phyloP scores from a whole-genome alignment of 2,888 invertebrate genomes.

The Trissolcus japonicus region DNA sequence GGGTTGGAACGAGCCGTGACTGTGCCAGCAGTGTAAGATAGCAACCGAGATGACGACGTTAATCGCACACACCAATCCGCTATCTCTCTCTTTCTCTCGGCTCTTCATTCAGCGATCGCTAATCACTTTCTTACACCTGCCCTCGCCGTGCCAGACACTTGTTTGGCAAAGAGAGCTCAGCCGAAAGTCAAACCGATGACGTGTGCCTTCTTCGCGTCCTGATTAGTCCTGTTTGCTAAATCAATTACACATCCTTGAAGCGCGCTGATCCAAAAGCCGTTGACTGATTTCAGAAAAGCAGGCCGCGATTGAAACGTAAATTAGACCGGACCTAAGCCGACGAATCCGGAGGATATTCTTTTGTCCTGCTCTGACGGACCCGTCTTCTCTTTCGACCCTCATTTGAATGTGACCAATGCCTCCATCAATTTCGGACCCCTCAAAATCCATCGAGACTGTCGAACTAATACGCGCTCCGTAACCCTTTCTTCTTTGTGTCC shows the following conservation, averaged over 20 bases:
- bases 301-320: conserved; percentile 48
- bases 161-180: conserved; percentile 8
- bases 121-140: conserved; percentile 56
- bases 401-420: conserved; percentile 62
- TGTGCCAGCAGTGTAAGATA: conserved; percentile 69
- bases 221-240: conserved; percentile 31
- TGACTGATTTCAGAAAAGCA: no score
- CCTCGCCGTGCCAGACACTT: not conserved
- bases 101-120: conserved; percentile 64
- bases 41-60: conserved; percentile 63
- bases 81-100: no score
- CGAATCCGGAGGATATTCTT: not conserved
- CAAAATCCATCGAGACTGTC: conserved; percentile 56
- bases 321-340: conserved; percentile 34
- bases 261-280: no score
- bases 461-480: conserved; percentile 52
- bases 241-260: conserved; percentile 10
- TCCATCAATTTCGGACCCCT: conserved; percentile 53
- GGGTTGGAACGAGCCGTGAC: conserved; percentile 69
- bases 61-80: conserved; percentile 43
- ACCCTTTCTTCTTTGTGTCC: conserved; percentile 51
- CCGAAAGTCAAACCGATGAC: conserved; percentile 28
- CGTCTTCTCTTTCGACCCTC: conserved; percentile 53
- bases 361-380: conserved; percentile 32
- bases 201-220: conserved; percentile 6